Base-by-base conservation (phyloP, 2,888 invertebrate genomes). In the Shargacucullia verbasci region DNA sequence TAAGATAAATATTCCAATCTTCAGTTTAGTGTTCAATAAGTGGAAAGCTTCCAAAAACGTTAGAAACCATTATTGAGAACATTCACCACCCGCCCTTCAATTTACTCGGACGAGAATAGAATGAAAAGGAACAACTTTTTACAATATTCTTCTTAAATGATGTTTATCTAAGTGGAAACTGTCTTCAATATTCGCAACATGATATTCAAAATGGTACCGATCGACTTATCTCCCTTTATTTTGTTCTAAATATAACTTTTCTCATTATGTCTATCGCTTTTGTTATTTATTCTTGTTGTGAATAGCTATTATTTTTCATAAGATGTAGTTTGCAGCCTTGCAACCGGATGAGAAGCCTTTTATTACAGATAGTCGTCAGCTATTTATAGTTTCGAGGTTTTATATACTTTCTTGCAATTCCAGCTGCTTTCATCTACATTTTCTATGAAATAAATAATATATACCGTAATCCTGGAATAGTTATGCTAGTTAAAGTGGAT, bases 321-420 rank as follows among this genome's bases (percentile, higher is more conserved):
- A 71, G 71, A 73, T 75, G 64, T 73, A 75, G 52, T 48, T 62
- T 50, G 52, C 52, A 75, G 59, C 81, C 84, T 82, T 79, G 77
- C 38, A 61, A 60, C 57, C 59, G 74, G 76, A 81, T 83, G 65
- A 83, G 82, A 86, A 84, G 76, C 83, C 83, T 70, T 81, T 81
- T 76, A 72, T 70, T 64, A 50, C 49, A 39, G 56, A 70, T 61
- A 73, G 66, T 54, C 59, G 57, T 70, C 59, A 43, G 49, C 46
- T 80, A 78, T 80, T 80, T 77, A 79, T 81, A 78, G 67, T 63
- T 70, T 61, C 77, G 75, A 72, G 75, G 78, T 58, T 70, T 70
- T 52, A 55, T 40, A 56, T 40, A 48, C 61, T 61, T 63, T 29
- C 34, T 63, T 57, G 13, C 54, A 15, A 54, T 49, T 43, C 50